phyloP scores from a whole-genome alignment of 1,140 invertebrate species.

The Hylaeus anthracinus region DNA sequence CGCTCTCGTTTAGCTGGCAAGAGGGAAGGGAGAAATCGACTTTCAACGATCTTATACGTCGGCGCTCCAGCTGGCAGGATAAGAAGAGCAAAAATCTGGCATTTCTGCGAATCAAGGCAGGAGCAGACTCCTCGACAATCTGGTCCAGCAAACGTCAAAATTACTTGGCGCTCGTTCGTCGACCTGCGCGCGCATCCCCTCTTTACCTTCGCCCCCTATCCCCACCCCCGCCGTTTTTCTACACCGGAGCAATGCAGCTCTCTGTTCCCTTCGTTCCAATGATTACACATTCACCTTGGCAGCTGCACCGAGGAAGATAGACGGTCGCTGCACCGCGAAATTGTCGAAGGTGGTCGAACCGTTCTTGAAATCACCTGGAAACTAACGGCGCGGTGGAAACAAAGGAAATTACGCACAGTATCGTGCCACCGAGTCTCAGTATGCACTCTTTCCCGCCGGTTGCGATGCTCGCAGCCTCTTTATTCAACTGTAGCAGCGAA shows the following conservation, averaged over 20 bases:
- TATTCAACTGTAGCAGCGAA: slow-evolving; percentile 35
- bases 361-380: slow-evolving; percentile 57
- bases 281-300: slow-evolving; percentile 53
- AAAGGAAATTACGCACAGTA: slow-evolving; percentile 62
- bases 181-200: neutral
- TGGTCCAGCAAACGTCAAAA: slow-evolving; percentile 22
- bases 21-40: slow-evolving; percentile 3
- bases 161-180: slow-evolving; percentile 15
- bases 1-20: neutral
- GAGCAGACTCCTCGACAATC: slow-evolving; percentile 1
- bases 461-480: slow-evolving; percentile 24
- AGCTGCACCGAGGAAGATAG: slow-evolving; percentile 12
- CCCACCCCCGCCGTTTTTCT: neutral
- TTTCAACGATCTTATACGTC: slow-evolving; percentile 22
- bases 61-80: neutral
- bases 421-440: slow-evolving; percentile 31
- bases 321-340: slow-evolving; percentile 39
- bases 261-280: slow-evolving; percentile 32
- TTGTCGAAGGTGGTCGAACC: slow-evolving; percentile 59
- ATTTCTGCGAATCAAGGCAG: slow-evolving; percentile 26
- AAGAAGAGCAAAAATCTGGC: slow-evolving; percentile 17
- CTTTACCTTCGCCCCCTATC: neutral
- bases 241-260: neutral
- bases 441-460: slow-evolving; percentile 6
- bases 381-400: slow-evolving; percentile 58